phyloP scores from a whole-genome alignment of 2,113 vertebrate species.

The Bubo bubo region DNA sequence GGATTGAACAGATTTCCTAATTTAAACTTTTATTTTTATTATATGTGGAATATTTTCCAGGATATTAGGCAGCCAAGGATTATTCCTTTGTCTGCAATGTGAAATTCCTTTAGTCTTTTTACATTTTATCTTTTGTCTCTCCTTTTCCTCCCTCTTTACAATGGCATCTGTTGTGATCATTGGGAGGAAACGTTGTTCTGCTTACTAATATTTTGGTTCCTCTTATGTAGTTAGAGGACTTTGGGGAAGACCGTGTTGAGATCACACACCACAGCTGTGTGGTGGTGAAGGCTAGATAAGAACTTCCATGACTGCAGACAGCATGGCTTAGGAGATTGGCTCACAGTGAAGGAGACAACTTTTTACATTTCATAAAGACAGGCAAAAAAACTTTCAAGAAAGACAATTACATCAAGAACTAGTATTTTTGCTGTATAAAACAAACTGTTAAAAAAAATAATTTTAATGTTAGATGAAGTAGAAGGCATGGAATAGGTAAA shows the following conservation, averaged over 20 bases:
- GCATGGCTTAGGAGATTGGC: background rate
- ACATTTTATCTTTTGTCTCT: constrained; percentile 3
- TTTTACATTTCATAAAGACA: background rate
- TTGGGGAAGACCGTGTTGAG: background rate
- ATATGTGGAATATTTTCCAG: background rate
- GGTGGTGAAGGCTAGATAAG: background rate
- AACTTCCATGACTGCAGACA: background rate
- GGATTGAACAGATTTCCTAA: background rate
- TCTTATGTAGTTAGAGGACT: background rate
- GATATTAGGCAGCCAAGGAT: background rate
- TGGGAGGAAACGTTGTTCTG: constrained; percentile 20
- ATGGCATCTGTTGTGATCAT: background rate
- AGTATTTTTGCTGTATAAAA: background rate
- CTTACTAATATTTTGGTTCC: constrained; percentile 39
- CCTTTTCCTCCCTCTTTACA: background rate
- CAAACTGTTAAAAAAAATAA: background rate
- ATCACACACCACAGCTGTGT: background rate
- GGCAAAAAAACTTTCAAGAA: background rate
- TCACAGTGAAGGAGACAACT: background rate
- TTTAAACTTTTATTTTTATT: background rate
- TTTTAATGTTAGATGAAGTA: background rate
- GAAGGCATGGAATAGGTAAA: background rate
- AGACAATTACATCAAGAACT: background rate
- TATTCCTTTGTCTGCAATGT: constrained; percentile 5
- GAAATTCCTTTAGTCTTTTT: constrained; percentile 2